Evolutionary conservation across 2,797 vertebrate species (phyloP).

Genomic region (Petrocephalus schoutedeni): DNA sequence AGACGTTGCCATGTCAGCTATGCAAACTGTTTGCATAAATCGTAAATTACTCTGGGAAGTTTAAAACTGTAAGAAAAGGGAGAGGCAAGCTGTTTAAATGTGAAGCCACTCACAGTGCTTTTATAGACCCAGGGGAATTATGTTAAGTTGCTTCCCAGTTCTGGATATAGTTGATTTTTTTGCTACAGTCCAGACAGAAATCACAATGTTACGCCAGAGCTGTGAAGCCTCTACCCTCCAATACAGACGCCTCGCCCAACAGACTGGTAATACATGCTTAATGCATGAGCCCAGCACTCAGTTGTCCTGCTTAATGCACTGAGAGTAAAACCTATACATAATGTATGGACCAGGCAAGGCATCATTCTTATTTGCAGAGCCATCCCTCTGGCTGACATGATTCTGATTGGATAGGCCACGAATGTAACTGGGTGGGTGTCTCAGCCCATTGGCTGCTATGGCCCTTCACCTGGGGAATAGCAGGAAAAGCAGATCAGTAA

Average conservation of each 20-base stretch:
- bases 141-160: background rate
- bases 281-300: background rate
- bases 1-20: background rate
- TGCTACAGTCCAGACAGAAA: background rate
- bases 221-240: background rate
- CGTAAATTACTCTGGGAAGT: background rate
- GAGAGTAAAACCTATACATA: background rate
- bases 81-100: background rate
- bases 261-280: background rate
- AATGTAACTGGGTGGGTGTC: background rate
- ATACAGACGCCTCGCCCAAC: background rate
- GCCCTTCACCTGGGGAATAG: background rate
- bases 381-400: background rate
- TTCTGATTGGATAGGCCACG: background rate
- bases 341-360: background rate
- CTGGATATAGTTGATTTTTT: background rate
- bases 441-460: background rate
- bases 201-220: background rate
- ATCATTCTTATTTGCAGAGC: background rate
- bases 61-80: background rate
- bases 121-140: background rate
- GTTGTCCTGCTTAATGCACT: background rate
- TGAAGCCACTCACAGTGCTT: background rate
- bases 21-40: background rate
- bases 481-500: slow-evolving; percentile 4